These are phyloP conservation scores for Nomada goodeniana DNA, from an alignment of 2,888 invertebrate species.

Conservation along the genomic window DNA sequence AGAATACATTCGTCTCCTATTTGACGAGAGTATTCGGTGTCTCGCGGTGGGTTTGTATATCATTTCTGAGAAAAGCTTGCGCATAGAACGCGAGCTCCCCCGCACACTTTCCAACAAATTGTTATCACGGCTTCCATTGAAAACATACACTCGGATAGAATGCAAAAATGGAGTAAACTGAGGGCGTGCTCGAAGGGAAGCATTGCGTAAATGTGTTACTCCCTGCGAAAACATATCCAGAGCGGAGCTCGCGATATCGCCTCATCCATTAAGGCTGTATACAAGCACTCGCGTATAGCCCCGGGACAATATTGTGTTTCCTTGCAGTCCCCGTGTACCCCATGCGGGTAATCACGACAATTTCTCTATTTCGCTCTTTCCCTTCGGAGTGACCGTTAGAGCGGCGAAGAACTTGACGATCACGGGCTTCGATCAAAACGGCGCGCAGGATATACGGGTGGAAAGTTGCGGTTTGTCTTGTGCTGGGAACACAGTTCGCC, in stretches of 20 bases:
- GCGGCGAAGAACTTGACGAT: slow-evolving; percentile 58
- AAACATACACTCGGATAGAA: not conserved
- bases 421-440: slow-evolving; percentile 56
- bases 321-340: slow-evolving; percentile 55
- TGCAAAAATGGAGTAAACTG: not conserved
- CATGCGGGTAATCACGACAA: slow-evolving; percentile 68
- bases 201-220: slow-evolving; percentile 32
- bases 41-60: no score
- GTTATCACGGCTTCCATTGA: not conserved
- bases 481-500: slow-evolving; percentile 51
- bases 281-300: slow-evolving; percentile 33
- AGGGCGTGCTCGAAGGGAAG: slow-evolving; percentile 18
- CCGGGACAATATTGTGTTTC: slow-evolving; percentile 64
- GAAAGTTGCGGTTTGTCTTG: slow-evolving; percentile 57
- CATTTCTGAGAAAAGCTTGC: no score
- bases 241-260: slow-evolving; percentile 49
- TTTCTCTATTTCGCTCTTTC: slow-evolving; percentile 24
- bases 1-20: no score
- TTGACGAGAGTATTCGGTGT: no score
- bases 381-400: slow-evolving; percentile 46
- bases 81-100: no score
- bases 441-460: slow-evolving; percentile 48
- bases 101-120: not conserved
- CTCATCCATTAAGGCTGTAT: slow-evolving; percentile 61
- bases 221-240: slow-evolving; percentile 47